phyloP scores from a whole-genome alignment of 30 jellyfish, hydroid and myxozoan species.

The Haliclystus octoradiatus region DNA sequence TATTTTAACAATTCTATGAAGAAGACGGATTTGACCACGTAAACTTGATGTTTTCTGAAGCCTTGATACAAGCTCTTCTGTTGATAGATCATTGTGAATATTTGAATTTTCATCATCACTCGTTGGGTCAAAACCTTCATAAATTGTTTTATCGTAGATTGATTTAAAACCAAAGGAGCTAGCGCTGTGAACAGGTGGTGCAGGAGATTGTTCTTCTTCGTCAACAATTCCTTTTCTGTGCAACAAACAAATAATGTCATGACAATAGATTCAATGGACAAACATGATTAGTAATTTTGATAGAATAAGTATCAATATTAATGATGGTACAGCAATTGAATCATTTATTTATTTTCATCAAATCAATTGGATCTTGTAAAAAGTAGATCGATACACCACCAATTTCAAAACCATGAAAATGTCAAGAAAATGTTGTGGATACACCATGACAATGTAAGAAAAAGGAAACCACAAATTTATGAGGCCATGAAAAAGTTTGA shows the following conservation, averaged over 20 bases:
- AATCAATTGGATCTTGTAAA: no score
- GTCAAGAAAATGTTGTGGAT: no score
- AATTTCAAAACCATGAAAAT: no score
- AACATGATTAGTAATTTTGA: no score
- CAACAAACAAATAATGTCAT: not conserved
- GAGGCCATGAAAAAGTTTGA: no score
- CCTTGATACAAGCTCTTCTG: slow-evolving; percentile 44
- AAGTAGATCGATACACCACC: no score
- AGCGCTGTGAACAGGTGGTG: not conserved
- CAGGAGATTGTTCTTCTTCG: not conserved
- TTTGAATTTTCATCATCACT: slow-evolving; percentile 43
- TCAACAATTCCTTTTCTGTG: not conserved
- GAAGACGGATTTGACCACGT: slow-evolving; percentile 37
- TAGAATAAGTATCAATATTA: no score
- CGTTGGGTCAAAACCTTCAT: slow-evolving; percentile 28
- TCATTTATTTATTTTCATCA: no score
- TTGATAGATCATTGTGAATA: slow-evolving; percentile 22
- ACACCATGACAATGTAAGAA: no score
- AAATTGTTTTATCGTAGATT: slow-evolving; percentile 51
- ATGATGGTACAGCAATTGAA: no score
- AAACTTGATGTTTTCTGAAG: slow-evolving; percentile 43
- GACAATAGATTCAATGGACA: no score
- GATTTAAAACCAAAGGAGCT: slow-evolving; percentile 76
- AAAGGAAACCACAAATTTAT: no score
- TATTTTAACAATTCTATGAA: slow-evolving; percentile 12